Percentiles rank a stretch among this genome's conserved stretches.
Evolutionary conservation across 2,888 invertebrate genomes (phyloP).

Genomic region (Frankliniella intonsa): DNA sequence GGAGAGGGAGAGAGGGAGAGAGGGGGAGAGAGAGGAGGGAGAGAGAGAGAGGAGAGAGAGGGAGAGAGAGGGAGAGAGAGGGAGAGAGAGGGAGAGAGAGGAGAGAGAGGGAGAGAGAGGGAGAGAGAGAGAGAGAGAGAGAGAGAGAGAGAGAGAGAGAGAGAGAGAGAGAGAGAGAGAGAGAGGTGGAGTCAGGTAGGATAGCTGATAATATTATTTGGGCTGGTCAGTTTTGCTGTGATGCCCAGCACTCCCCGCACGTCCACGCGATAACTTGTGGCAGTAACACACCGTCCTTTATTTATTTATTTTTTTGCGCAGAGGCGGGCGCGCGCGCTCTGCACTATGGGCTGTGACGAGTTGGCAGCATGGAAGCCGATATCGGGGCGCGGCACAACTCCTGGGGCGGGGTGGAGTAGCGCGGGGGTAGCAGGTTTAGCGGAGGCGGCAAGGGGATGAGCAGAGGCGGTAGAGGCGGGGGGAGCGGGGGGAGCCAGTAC

Average conservation of each 20-base stretch:
- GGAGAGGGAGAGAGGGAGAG: not conserved
- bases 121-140: not conserved
- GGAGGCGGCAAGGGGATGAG: not conserved
- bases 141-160: no score
- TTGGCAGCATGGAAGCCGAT: constrained; percentile 9
- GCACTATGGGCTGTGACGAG: not conserved
- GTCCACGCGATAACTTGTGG: no score
- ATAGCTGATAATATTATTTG: no score
- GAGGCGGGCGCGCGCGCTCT: not conserved
- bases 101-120: not conserved
- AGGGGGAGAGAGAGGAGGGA: not conserved
- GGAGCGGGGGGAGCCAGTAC: not conserved
- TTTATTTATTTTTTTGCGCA: no score
- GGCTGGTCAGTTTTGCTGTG: no score
- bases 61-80: not conserved
- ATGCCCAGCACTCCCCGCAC: no score
- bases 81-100: not conserved
- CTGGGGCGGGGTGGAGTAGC: not conserved
- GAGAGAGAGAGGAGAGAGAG: not conserved
- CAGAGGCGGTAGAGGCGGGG: not conserved
- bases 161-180: no score
- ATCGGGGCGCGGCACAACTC: not conserved
- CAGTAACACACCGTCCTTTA: no score
- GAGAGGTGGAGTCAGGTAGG: no score
- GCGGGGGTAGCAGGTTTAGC: not conserved